Evolutionary conservation across 2,113 vertebrate species (phyloP), one percentile per base, ranked within the genome.

Genomic region (Charina bottae): DNA sequence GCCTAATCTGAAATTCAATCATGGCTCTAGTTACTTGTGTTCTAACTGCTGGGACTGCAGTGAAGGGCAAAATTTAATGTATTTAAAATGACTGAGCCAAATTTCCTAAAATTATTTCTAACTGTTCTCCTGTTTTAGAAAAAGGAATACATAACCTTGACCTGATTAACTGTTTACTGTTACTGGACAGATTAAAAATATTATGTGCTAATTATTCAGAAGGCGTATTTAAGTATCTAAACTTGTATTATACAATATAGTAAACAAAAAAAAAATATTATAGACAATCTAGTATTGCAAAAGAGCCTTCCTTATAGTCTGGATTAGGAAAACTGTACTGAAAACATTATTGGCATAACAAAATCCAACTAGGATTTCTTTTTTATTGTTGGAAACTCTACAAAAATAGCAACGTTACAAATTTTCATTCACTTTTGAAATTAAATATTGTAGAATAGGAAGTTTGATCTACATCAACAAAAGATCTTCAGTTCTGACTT

Each of bases 401-500:
- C 42, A 42, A 42, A 42, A 42, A 42, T 42, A 42, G 42, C 42
- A 42, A 42, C 42, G 3, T 42, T 42, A 42, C 3, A 42, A 42
- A 42, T 42, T 42, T 42, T 42, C 42, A 42, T 42, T 42, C 42
- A 42, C 33, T 86, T 37, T 19, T 91, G 28, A 54, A 85, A 91
- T 90, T 21, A 19, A 28, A 85, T 58, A 88, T 86, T 89, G 89
- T 83, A 24, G 87, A 46, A 78, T 37, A 93, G 28, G 64, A 93
- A 95, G 89, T 46, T 87, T 93, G 26, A 26, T 37, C 13, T 93
- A 62, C 92, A 56, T 83, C 88, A 78, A 68, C 90, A 89, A 93
- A 89, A 26, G 23, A 92, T 24, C 91, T 49, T 91, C 72, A 78
- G 83, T 92, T 89, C 83, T 94, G 90, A 91, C 89, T 92, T 92